These are phyloP conservation scores for Drosophila gaucha DNA, from an alignment of 2,888 invertebrate genomes.

Conservation along the genomic window DNA sequence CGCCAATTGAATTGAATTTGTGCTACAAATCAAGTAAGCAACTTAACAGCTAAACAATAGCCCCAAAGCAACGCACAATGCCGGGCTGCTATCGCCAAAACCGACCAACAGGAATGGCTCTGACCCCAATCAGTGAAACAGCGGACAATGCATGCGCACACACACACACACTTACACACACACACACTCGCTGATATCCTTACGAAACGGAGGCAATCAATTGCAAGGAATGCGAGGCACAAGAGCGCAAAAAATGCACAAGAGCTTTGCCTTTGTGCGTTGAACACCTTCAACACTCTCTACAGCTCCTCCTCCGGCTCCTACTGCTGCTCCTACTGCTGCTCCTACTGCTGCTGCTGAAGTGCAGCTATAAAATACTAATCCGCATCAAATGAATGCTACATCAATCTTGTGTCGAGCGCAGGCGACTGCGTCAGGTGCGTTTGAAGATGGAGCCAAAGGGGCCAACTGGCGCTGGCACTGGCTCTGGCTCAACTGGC, in stretches of 20 bases:
- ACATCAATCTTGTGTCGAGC: slow-evolving; percentile 76
- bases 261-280: slow-evolving; percentile 55
- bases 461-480: slow-evolving; percentile 5
- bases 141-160: slow-evolving; percentile 39
- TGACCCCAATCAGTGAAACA: slow-evolving; percentile 44
- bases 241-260: slow-evolving; percentile 62
- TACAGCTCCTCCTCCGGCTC: neutral
- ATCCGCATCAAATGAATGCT: slow-evolving; percentile 80
- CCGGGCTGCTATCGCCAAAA: neutral
- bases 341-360: slow-evolving; percentile 45
- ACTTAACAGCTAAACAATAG: slow-evolving; percentile 78
- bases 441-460: slow-evolving; percentile 7
- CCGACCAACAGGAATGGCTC: slow-evolving; percentile 28
- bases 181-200: slow-evolving; percentile 31
- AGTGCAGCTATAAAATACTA: slow-evolving; percentile 81
- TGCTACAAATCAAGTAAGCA: slow-evolving; percentile 78
- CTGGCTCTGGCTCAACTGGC: slow-evolving; percentile 38
- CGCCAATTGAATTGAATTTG: slow-evolving; percentile 79
- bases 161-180: slow-evolving; percentile 11
- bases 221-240: slow-evolving; percentile 72
- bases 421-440: slow-evolving; percentile 44
- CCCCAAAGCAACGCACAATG: slow-evolving; percentile 50
- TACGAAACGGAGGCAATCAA: slow-evolving; percentile 69
- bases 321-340: neutral
- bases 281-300: slow-evolving; percentile 39